Evolutionary conservation across 2,113 vertebrate genomes (phyloP), one percentile per base, ranked within the genome.

Genomic region (Clarias batrachus): DNA sequence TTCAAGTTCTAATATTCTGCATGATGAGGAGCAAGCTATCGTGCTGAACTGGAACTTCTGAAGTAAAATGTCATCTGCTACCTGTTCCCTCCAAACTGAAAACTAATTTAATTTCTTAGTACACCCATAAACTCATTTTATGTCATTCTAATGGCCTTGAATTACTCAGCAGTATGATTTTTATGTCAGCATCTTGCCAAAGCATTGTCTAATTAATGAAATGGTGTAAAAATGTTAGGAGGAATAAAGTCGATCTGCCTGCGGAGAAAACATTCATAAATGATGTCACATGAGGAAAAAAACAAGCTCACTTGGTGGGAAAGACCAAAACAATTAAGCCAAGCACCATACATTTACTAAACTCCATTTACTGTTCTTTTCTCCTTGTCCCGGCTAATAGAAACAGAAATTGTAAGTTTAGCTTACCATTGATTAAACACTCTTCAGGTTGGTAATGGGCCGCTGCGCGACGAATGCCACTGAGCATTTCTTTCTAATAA

Each of bases 241-340:
- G 37, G 37, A 6, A 3, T 21, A 11, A 33, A 73, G 11, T 54
- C 2, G 14, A 13, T 70, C 48, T 19, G 41, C 23, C 84, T 62
- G 27, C 23, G 7, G 12, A 27, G 27, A 68, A 82, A 48, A 82
- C 7, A 19, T 33, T 25, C 1, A 27, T 87, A 74, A 82, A 66
- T 52, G 8, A 66, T 27, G 11, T 41, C 52, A 41, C 56, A 25
- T 14, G 41, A 57, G 62, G 7, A 48, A 27, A 83, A 87, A 66
- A 74, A 65, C 27, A 52, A 57, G 59, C 25, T 65, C 37, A 86
- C 74, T 16, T 56, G n/a, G 37, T 30, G 59, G 56, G 17, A 25
- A 76, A 62, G 37, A 37, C 54, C 79, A 86, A 88, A 85, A 59
- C 70, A 85, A 76, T 85, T 74, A 82, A 16, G 80, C 52, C 77